These are phyloP conservation scores for Marmota monax DNA, from an alignment of 2,113 vertebrate species.

Conservation along the genomic window DNA sequence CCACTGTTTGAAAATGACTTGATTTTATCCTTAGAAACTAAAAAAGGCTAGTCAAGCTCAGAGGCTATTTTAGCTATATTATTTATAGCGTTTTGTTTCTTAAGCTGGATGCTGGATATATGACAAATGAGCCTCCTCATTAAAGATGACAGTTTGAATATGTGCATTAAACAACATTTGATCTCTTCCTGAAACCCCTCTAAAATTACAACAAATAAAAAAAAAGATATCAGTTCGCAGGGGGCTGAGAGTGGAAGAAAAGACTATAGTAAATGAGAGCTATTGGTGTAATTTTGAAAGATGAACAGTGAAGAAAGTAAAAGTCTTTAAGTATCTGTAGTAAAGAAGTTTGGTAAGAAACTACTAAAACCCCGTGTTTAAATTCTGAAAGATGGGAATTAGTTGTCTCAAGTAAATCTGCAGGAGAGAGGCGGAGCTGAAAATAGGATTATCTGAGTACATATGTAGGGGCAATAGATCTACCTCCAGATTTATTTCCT, in stretches of 20 bases:
- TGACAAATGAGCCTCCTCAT: not conserved
- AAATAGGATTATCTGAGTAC: not conserved
- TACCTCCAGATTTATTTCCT: not conserved
- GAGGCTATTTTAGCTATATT: not conserved
- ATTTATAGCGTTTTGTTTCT: conserved; percentile 11
- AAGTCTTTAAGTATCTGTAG: not conserved
- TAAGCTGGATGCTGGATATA: not conserved
- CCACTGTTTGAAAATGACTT: not conserved
- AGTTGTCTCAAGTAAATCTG: not conserved
- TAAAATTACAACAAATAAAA: not conserved
- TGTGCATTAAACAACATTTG: not conserved
- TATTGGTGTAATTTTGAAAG: conserved; percentile 1
- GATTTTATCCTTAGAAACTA: conserved; percentile 5
- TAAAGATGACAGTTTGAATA: not conserved
- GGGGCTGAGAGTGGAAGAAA: not conserved
- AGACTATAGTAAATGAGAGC: not conserved
- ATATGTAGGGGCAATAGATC: not conserved
- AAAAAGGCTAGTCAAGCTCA: not conserved
- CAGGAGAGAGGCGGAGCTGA: not conserved
- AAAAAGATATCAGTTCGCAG: not conserved
- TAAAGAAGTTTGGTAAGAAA: not conserved
- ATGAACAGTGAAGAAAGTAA: not conserved
- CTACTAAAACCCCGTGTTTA: not conserved
- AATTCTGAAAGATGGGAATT: not conserved
- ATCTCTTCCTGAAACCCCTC: not conserved